A percentile compares a stretch with the other conserved stretches of the same genome.
Evolutionary conservation across 2,113 vertebrate species (phyloP).

Genomic region (Dendropsophus ebraccatus): DNA sequence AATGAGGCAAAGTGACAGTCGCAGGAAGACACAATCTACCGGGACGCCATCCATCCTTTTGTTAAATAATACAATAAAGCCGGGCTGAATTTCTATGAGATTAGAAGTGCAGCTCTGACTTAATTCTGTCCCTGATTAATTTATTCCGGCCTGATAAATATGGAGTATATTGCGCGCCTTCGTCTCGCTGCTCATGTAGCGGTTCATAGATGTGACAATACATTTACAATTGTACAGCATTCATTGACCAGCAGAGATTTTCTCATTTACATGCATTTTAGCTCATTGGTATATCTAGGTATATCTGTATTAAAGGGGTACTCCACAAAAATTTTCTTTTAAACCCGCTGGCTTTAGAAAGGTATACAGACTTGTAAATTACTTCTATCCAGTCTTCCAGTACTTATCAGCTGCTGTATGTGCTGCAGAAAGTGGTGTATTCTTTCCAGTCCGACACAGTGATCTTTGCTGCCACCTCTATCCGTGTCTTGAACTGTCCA

Average conservation of each 20-base stretch:
- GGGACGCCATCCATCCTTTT: conserved; percentile 19
- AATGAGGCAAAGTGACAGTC: conserved; percentile 36
- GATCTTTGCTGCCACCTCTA: too few species aligned
- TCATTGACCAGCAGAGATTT: background rate
- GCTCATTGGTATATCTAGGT: background rate
- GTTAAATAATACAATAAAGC: conserved; percentile 55
- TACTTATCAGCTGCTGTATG: too few species aligned
- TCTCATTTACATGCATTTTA: background rate
- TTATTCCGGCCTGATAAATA: conserved; percentile 47
- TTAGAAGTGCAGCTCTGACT: conserved; percentile 40
- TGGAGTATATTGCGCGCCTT: background rate
- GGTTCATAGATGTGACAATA: background rate
- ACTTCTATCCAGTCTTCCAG: too few species aligned
- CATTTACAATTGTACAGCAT: background rate
- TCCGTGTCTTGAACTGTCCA: too few species aligned
- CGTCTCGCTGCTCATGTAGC: background rate
- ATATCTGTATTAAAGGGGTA: too few species aligned
- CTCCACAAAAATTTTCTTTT: too few species aligned
- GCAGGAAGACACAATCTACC: conserved; percentile 32
- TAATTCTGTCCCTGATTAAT: conserved; percentile 19
- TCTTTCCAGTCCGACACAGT: too few species aligned
- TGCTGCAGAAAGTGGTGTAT: too few species aligned
- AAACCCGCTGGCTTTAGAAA: too few species aligned
- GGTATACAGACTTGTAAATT: too few species aligned
- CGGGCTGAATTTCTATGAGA: conserved; percentile 22